Evolutionary conservation across 2,797 vertebrate species (phyloP).

Genomic region (Sciurus vulgaris): DNA sequence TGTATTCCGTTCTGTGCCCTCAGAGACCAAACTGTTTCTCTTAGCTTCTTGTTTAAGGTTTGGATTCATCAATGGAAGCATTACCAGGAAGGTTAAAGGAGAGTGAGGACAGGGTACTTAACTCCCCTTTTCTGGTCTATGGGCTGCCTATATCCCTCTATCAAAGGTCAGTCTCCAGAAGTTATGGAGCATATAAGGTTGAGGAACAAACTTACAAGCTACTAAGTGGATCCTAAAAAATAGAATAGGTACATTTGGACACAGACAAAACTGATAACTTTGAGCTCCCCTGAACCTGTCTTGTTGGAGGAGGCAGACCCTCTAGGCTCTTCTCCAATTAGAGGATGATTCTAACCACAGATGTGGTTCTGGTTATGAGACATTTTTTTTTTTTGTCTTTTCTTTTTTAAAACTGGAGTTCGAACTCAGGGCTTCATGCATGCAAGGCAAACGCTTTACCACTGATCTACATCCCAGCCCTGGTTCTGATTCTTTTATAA

Average conservation of each 20-base stretch:
- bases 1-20: background rate
- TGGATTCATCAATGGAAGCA: background rate
- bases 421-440: no score
- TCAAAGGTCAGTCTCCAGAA: conserved; percentile 10
- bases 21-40: background rate
- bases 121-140: background rate
- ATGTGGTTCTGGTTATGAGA: background rate
- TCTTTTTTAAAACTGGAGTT: no score
- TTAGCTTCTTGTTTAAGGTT: conserved; percentile 20
- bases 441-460: no score
- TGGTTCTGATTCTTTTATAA: background rate
- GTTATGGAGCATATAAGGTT: background rate
- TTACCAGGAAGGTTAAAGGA: background rate
- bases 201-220: background rate
- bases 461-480: no score
- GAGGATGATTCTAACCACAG: conserved; percentile 1
- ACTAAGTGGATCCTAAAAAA: conserved; percentile 19
- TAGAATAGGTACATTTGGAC: background rate
- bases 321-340: background rate
- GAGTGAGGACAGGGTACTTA: background rate
- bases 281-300: background rate
- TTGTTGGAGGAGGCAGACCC: background rate
- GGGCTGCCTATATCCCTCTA: background rate
- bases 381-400: no score
- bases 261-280: background rate